phyloP scores from a whole-genome alignment of 1,140 invertebrate species.

The Chrysopa pallens region DNA sequence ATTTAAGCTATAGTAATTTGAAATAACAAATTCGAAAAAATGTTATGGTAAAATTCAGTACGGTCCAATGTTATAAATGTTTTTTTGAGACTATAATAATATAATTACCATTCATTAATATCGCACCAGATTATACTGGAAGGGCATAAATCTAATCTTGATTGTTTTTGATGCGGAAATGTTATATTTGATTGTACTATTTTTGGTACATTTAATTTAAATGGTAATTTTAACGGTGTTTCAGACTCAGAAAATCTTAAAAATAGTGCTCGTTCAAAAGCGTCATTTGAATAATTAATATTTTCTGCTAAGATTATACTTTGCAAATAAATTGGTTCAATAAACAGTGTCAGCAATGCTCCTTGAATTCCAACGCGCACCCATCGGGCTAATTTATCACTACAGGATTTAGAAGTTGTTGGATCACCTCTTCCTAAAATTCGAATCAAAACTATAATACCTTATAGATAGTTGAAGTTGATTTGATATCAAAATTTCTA shows the following conservation, averaged over 20 bases:
- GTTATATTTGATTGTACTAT: slow-evolving; percentile 18
- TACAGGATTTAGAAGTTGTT: slow-evolving; percentile 79
- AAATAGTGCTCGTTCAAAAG: slow-evolving; percentile 46
- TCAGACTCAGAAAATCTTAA: slow-evolving; percentile 21
- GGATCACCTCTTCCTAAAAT: slow-evolving; percentile 49
- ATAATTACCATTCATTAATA: slow-evolving; percentile 22
- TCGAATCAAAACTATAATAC: no score
- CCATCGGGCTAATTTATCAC: slow-evolving; percentile 86
- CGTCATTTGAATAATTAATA: slow-evolving; percentile 38
- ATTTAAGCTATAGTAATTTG: no score
- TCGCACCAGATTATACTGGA: slow-evolving; percentile 41
- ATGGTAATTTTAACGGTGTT: slow-evolving; percentile 14
- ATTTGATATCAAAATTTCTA: background rate
- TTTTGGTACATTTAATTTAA: slow-evolving; percentile 12
- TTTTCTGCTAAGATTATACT: slow-evolving; percentile 52
- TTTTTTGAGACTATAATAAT: no score
- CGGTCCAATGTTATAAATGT: no score
- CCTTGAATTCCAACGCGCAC: slow-evolving; percentile 69
- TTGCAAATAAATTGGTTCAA: slow-evolving; percentile 45
- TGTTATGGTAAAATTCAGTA: no score
- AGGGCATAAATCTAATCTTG: slow-evolving; percentile 29
- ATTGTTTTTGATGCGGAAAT: slow-evolving; percentile 26
- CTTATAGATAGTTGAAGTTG: background rate
- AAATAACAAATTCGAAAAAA: no score
- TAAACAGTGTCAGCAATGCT: slow-evolving; percentile 47